These are phyloP conservation scores for Stigmatopora argus DNA, from an alignment of 2,113 vertebrate genomes.

Conservation along the genomic window DNA sequence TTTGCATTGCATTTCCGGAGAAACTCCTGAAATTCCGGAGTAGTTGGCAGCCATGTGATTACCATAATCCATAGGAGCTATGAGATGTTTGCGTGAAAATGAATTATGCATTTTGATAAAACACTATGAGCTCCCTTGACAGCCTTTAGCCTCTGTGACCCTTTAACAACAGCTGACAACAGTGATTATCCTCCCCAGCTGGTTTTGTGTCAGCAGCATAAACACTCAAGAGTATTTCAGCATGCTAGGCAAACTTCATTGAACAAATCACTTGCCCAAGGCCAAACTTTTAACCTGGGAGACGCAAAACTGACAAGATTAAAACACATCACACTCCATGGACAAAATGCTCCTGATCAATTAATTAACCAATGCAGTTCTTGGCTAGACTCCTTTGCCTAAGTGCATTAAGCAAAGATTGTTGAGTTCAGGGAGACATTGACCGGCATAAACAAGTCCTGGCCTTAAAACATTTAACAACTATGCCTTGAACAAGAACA, in stretches of 20 bases:
- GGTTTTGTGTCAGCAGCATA: slow-evolving; percentile 31
- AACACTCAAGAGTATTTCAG: slow-evolving; percentile 29
- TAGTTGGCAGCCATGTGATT: neutral
- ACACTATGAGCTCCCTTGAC: slow-evolving; percentile 46
- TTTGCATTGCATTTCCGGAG: no score
- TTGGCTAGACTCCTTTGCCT: neutral
- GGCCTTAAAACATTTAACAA: neutral
- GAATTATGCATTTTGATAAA: slow-evolving; percentile 43
- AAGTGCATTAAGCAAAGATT: neutral
- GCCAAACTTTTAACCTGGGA: slow-evolving; percentile 15
- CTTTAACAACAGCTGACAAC: slow-evolving; percentile 54
- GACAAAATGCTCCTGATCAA: neutral
- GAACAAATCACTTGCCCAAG: slow-evolving; percentile 33
- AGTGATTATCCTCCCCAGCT: slow-evolving; percentile 52
- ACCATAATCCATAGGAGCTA: slow-evolving; percentile 27
- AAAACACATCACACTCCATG: neutral
- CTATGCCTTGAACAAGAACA: neutral
- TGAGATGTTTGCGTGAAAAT: slow-evolving; percentile 5
- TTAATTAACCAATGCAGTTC: neutral
- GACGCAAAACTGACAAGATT: slow-evolving; percentile 2
- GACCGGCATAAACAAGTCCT: neutral
- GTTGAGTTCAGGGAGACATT: neutral
- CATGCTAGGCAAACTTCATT: slow-evolving; percentile 6
- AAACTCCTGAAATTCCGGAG: no score
- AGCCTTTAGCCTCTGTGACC: slow-evolving; percentile 40